These are phyloP conservation scores for Lerista edwardsae DNA, from an alignment of 2,797 vertebrate species.

Conservation along the genomic window DNA sequence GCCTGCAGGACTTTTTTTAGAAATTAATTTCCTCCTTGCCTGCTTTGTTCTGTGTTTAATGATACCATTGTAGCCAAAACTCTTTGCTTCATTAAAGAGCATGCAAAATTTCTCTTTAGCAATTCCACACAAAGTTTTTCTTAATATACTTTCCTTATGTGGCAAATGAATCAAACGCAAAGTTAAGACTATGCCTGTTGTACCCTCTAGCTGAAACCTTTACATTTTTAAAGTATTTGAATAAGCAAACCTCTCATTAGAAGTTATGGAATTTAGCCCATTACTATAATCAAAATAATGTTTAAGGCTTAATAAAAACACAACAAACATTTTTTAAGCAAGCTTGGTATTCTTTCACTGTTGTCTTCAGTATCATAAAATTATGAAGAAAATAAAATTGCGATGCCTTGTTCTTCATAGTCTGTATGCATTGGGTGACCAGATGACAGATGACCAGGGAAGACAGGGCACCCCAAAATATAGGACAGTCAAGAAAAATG, in stretches of 20 bases:
- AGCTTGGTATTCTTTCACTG: background rate
- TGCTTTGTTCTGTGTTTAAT: conserved; percentile 73
- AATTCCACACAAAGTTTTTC: conserved; percentile 38
- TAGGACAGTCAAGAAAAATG: too few species aligned
- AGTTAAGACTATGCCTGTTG: background rate
- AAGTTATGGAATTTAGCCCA: background rate
- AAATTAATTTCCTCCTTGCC: conserved; percentile 66
- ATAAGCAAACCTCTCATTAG: background rate
- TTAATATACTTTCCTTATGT: conserved; percentile 30
- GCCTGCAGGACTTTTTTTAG: conserved; percentile 66
- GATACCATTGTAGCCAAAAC: conserved; percentile 36
- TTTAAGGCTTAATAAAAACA: background rate
- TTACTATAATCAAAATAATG: background rate
- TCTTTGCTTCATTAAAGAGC: conserved; percentile 47
- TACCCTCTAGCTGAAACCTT: conserved; percentile 4
- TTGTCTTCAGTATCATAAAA: background rate
- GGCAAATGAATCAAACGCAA: background rate
- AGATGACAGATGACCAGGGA: too few species aligned
- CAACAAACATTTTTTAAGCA: background rate
- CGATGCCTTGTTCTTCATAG: background rate
- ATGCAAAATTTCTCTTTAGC: conserved; percentile 37
- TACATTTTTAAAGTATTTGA: background rate
- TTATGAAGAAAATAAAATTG: background rate
- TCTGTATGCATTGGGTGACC: too few species aligned
- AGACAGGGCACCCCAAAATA: too few species aligned